These are phyloP conservation scores for Parazoanthus swiftii DNA, from an alignment of 92 coral and sea anemone species.

Conservation along the genomic window DNA sequence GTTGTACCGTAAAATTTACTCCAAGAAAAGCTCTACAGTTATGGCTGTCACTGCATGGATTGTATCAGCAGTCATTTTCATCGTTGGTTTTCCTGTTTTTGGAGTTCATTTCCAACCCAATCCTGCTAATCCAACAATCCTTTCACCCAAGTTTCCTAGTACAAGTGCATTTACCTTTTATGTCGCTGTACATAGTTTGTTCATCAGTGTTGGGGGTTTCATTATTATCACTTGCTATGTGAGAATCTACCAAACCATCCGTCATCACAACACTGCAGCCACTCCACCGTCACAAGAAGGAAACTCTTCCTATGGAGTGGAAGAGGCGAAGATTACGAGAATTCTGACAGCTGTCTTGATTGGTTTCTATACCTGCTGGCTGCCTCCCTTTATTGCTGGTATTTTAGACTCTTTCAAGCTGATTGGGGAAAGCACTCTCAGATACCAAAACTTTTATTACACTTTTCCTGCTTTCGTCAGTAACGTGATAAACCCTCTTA, in stretches of 20 bases:
- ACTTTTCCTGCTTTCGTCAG: not conserved
- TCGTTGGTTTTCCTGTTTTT: not conserved
- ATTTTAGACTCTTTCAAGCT: not conserved
- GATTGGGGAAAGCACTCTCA: not conserved
- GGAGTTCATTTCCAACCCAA: not conserved
- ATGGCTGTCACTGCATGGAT: conserved; percentile 6
- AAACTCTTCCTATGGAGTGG: not conserved
- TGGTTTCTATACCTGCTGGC: not conserved
- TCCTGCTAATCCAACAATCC: not conserved
- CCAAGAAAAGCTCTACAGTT: not conserved
- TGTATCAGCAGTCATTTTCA: not conserved
- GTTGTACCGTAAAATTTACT: not conserved
- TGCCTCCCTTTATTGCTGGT: not conserved
- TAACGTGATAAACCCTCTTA: not conserved
- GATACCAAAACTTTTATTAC: conserved; percentile 5
- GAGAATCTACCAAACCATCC: not conserved
- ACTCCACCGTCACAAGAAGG: not conserved
- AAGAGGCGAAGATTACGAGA: conserved; percentile 1
- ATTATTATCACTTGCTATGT: not conserved
- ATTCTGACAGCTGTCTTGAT: not conserved
- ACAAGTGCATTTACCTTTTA: not conserved
- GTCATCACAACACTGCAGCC: not conserved
- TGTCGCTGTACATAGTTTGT: not conserved
- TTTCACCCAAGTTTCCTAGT: not conserved
- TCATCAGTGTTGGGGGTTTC: not conserved